A percentile compares a stretch with the other conserved stretches of the same genome.
Conservation (phyloP, 1,140 invertebrate genomes). For the Drosophila chauvacae region DNA sequence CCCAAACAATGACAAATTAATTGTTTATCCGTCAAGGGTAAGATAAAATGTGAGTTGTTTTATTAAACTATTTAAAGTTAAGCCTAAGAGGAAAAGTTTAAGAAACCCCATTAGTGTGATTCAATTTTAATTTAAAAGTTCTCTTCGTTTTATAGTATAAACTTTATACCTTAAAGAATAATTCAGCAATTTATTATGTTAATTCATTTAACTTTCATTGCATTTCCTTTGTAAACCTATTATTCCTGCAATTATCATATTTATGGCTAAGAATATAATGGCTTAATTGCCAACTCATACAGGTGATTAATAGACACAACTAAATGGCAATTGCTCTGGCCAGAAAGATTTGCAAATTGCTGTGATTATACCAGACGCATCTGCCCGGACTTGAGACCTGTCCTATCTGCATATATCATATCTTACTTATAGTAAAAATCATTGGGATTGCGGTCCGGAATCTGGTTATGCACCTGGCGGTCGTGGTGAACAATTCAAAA, state of each 20-base stretch:
- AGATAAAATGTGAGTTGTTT: conserved; percentile 13
- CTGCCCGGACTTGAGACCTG: conserved; percentile 4
- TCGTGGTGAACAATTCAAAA: conserved; percentile 52
- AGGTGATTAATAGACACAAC: conserved; percentile 27
- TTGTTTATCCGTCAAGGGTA: conserved; percentile 1
- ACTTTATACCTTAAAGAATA: not conserved
- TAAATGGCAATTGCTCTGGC: not conserved
- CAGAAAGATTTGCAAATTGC: conserved; percentile 10
- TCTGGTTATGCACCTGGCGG: conserved; percentile 50
- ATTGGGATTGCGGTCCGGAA: not conserved
- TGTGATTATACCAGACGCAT: conserved; percentile 20
- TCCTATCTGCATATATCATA: conserved; percentile 1
- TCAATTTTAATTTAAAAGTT: not conserved
- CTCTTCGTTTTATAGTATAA: too few relatives aligned
- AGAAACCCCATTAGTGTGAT: not conserved
- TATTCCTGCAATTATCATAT: conserved; percentile 28
- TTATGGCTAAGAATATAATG: conserved; percentile 1
- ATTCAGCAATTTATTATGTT: conserved; percentile 1
- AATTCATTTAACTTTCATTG: not conserved
- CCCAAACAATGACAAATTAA: not conserved
- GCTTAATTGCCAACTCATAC: conserved; percentile 1
- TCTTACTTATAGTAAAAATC: conserved; percentile 3
- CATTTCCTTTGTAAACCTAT: conserved; percentile 8
- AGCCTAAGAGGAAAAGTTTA: conserved; percentile 23
- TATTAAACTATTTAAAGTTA: not conserved